Evolutionary conservation across 2,888 invertebrate genomes (phyloP).

Genomic region (Pilophorus perplexus): DNA sequence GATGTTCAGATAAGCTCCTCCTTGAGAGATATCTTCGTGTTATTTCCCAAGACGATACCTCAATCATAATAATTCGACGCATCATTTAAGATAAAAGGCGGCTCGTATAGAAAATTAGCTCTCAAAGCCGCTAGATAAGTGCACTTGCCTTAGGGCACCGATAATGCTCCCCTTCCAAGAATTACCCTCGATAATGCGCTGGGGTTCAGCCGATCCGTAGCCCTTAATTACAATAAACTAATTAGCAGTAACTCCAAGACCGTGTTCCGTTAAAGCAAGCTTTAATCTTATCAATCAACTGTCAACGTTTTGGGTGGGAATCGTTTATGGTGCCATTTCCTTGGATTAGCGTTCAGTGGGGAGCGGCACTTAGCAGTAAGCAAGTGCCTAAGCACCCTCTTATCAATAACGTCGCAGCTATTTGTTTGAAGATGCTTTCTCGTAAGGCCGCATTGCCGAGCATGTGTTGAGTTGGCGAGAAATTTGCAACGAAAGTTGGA

Average conservation of each 20-base stretch:
- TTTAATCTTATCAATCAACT: slow-evolving; percentile 36
- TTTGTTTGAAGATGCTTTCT: no score
- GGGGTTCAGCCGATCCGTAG: slow-evolving; percentile 8
- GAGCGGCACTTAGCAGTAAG: no score
- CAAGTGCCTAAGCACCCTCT: no score
- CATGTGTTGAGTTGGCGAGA: no score
- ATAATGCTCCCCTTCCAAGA: slow-evolving; percentile 28
- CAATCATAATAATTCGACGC: slow-evolving; percentile 10
- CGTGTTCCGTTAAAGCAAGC: slow-evolving; percentile 19
- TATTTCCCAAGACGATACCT: slow-evolving; percentile 15
- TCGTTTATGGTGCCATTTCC: slow-evolving; percentile 11
- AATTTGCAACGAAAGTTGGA: no score
- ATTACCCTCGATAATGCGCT: slow-evolving; percentile 33
- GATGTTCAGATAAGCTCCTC: no score
- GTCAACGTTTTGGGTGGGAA: slow-evolving; percentile 24
- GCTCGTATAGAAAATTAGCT: slow-evolving; percentile 26
- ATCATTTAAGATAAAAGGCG: slow-evolving; percentile 21
- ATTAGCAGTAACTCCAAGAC: slow-evolving; percentile 33
- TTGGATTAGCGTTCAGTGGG: no score
- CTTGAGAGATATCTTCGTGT: no score
- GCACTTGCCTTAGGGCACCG: slow-evolving; percentile 13
- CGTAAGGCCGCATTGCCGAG: no score
- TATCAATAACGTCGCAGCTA: no score
- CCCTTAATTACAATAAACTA: slow-evolving; percentile 36
- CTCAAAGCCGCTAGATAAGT: slow-evolving; percentile 21